Percentiles rank a stretch among this genome's conserved stretches.
phyloP scores from a whole-genome alignment of 2,888 invertebrate genomes.

The Drosophila kokeensis region DNA sequence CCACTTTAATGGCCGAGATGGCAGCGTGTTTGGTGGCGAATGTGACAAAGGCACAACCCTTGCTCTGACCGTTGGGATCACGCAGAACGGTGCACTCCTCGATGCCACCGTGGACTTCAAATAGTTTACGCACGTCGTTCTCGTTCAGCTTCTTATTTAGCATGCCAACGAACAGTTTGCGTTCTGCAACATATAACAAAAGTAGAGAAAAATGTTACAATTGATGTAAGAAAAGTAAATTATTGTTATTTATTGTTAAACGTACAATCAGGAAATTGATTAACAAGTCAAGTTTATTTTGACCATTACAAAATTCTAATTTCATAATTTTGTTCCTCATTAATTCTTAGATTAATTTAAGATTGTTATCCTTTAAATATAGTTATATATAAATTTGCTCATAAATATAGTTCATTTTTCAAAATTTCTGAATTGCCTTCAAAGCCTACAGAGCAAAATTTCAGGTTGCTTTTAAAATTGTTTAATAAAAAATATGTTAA shows the following conservation, averaged over 20 bases:
- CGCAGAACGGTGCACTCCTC: conserved; percentile 99
- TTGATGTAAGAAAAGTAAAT: neutral
- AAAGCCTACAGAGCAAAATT: too few species aligned
- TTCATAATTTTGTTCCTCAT: too few species aligned
- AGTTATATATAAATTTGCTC: too few species aligned
- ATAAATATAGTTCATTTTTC: too few species aligned
- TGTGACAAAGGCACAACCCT: conserved; percentile 99
- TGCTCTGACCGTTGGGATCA: conserved; percentile 97
- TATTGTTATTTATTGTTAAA: neutral
- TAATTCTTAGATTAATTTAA: too few species aligned
- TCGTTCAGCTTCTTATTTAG: conserved; percentile 97
- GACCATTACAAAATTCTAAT: accelerated
- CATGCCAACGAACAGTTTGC: conserved; percentile 99
- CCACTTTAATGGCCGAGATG: conserved; percentile 97
- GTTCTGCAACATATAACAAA: conserved; percentile 88
- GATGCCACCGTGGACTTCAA: conserved; percentile 96
- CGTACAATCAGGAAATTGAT: neutral
- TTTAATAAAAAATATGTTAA: neutral
- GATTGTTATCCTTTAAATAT: too few species aligned
- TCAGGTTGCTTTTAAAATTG: neutral
- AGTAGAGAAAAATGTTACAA: neutral
- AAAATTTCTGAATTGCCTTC: too few species aligned
- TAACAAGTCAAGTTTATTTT: neutral
- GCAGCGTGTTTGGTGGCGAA: conserved; percentile 99
- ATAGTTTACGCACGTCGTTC: conserved; percentile 96